Conservation (phyloP, 2,888 invertebrate species). For the Schizotus pectinicornis region DNA sequence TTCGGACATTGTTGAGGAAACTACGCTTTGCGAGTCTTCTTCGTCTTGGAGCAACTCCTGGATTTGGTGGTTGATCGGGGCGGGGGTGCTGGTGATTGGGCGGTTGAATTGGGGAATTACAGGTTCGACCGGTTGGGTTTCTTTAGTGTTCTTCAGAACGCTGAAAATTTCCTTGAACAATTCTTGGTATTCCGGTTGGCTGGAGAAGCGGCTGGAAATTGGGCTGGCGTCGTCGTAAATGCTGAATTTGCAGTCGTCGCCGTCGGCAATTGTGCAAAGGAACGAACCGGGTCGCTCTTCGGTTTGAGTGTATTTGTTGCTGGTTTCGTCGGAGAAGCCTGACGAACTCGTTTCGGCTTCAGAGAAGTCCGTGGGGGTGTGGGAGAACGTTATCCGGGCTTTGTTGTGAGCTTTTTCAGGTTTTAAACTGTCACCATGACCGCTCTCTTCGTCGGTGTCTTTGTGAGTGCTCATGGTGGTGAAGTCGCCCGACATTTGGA, state of each 20-base stretch:
- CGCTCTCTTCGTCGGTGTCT: slow-evolving; percentile 71
- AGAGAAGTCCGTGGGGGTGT: slow-evolving; percentile 82
- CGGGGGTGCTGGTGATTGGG: too few species aligned
- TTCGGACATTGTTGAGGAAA: slow-evolving; percentile 78
- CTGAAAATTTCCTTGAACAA: slow-evolving; percentile 85
- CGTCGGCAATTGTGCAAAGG: slow-evolving; percentile 83
- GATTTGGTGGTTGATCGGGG: background rate
- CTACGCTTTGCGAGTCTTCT: slow-evolving; percentile 76
- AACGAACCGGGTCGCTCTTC: slow-evolving; percentile 81
- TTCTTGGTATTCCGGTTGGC: slow-evolving; percentile 81
- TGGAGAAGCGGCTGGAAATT: slow-evolving; percentile 81
- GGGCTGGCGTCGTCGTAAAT: slow-evolving; percentile 80
- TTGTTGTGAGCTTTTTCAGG: slow-evolving; percentile 59
- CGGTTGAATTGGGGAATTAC: too few species aligned
- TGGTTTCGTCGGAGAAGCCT: slow-evolving; percentile 81
- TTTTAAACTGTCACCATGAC: slow-evolving; percentile 62
- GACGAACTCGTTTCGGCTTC: slow-evolving; percentile 87
- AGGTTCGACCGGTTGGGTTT: slow-evolving; percentile 70
- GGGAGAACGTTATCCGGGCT: slow-evolving; percentile 61
- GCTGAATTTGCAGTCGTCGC: slow-evolving; percentile 84
- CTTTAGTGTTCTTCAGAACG: slow-evolving; percentile 82
- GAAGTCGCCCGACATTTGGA: slow-evolving; percentile 77
- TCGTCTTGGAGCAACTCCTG: slow-evolving; percentile 52
- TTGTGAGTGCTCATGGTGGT: slow-evolving; percentile 66
- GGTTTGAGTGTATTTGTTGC: slow-evolving; percentile 83